phyloP scores from a whole-genome alignment of 2,888 invertebrate species.

The Ichneumoninae sp. region DNA sequence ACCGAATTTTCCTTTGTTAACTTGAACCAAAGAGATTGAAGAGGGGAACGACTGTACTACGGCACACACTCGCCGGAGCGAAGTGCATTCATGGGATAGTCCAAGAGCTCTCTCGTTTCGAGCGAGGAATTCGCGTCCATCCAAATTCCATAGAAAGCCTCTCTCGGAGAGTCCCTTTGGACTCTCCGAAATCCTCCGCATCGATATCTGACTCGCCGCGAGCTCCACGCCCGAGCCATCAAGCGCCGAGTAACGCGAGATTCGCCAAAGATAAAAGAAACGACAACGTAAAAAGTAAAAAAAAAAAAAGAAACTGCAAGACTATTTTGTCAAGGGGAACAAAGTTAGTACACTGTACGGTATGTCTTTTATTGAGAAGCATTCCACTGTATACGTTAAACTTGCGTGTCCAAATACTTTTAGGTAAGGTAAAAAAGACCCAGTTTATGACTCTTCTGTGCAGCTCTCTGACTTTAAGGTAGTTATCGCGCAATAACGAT shows the following conservation, averaged over 20 bases:
- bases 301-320: neutral
- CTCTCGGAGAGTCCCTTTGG: constrained; percentile 48
- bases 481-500: no score
- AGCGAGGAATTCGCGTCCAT: constrained; percentile 55
- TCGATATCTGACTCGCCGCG: constrained; percentile 29
- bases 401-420: no score
- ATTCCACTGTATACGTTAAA: no score
- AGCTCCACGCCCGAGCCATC: neutral
- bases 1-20: constrained; percentile 9
- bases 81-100: constrained; percentile 26
- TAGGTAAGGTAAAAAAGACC: no score
- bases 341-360: no score
- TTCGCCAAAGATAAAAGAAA: constrained; percentile 34
- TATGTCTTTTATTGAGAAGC: no score
- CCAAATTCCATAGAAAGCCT: constrained; percentile 56
- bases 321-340: no score
- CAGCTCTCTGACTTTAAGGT: no score
- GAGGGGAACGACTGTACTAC: neutral
- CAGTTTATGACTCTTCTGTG: no score
- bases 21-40: constrained; percentile 14
- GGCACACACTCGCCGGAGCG: neutral
- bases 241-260: constrained; percentile 1
- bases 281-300: neutral
- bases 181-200: constrained; percentile 20
- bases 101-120: constrained; percentile 50